These are phyloP conservation scores for Rhagium mordax DNA, from an alignment of 2,888 invertebrate genomes.

Conservation along the genomic window DNA sequence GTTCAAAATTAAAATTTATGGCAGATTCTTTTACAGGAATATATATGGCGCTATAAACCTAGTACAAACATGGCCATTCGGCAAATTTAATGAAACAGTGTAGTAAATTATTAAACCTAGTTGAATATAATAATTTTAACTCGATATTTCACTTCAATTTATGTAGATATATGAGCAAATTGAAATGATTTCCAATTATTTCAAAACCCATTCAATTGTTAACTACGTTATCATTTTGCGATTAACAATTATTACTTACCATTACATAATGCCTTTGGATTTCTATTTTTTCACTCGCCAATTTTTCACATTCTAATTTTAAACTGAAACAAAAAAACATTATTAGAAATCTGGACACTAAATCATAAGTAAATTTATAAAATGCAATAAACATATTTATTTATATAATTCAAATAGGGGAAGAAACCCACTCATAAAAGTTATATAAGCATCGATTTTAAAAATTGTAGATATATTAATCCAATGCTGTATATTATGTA, in stretches of 20 bases:
- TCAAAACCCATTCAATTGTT: conserved; percentile 1
- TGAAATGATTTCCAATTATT: conserved; percentile 11
- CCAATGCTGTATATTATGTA: too few relatives aligned
- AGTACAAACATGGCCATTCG: conserved; percentile 39
- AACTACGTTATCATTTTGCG: not conserved
- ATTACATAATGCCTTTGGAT: conserved; percentile 99
- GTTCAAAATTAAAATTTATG: conserved; percentile 49
- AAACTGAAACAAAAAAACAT: conserved; percentile 78
- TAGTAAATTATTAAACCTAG: conserved; percentile 34
- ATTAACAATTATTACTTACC: conserved; percentile 76
- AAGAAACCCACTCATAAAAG: too few relatives aligned
- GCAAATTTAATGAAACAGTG: conserved; percentile 41
- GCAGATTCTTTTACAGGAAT: conserved; percentile 39
- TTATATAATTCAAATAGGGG: too few relatives aligned
- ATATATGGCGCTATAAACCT: conserved; percentile 37
- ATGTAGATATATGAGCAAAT: conserved; percentile 1
- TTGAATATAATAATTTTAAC: conserved; percentile 29
- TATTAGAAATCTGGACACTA: not conserved
- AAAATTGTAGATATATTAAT: too few relatives aligned
- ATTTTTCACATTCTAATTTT: conserved; percentile 97
- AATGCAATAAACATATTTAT: too few relatives aligned
- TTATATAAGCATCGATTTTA: too few relatives aligned
- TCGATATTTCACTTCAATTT: conserved; percentile 26
- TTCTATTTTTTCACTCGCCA: conserved; percentile 97
- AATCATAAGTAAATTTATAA: too few relatives aligned